phyloP scores from a whole-genome alignment of 2,888 invertebrate genomes.

The Monopis laevigella region DNA sequence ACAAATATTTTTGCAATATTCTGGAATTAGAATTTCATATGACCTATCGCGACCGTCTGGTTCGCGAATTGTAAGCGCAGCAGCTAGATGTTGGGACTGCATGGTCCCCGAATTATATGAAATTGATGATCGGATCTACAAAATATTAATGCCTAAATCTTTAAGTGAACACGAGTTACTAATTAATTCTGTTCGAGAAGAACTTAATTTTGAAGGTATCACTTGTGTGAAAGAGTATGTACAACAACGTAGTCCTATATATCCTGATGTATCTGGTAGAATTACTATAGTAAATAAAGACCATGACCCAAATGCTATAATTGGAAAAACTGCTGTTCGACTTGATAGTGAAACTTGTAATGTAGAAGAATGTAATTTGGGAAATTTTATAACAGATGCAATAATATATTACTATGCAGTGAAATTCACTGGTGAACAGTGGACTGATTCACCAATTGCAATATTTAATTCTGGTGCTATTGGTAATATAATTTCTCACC shows the following conservation, averaged over 20 bases:
- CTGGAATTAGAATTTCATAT: constrained; percentile 78
- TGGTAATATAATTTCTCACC: constrained; percentile 70
- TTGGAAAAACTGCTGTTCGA: too few relatives aligned
- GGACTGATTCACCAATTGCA: constrained; percentile 83
- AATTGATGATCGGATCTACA: constrained; percentile 68
- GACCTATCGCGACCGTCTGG: constrained; percentile 71
- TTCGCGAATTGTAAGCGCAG: constrained; percentile 70
- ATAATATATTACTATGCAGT: constrained; percentile 70
- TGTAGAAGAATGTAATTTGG: constrained; percentile 82
- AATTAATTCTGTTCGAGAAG: constrained; percentile 66
- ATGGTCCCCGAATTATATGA: constrained; percentile 65
- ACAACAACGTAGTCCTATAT: constrained; percentile 65
- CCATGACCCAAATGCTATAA: constrained; percentile 33
- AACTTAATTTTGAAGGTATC: constrained; percentile 40
- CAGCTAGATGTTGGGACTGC: constrained; percentile 76
- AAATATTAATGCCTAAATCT: constrained; percentile 72
- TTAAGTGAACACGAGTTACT: constrained; percentile 76
- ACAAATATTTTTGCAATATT: constrained; percentile 86
- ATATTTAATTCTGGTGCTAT: constrained; percentile 82
- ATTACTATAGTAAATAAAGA: neutral
- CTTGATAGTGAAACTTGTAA: too few relatives aligned
- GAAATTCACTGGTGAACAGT: constrained; percentile 58
- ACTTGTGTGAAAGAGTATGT: constrained; percentile 63
- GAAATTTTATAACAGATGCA: constrained; percentile 83
- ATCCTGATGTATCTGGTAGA: constrained; percentile 69